phyloP scores from a whole-genome alignment of 2,888 invertebrate genomes.

The Danaus chrysippus region DNA sequence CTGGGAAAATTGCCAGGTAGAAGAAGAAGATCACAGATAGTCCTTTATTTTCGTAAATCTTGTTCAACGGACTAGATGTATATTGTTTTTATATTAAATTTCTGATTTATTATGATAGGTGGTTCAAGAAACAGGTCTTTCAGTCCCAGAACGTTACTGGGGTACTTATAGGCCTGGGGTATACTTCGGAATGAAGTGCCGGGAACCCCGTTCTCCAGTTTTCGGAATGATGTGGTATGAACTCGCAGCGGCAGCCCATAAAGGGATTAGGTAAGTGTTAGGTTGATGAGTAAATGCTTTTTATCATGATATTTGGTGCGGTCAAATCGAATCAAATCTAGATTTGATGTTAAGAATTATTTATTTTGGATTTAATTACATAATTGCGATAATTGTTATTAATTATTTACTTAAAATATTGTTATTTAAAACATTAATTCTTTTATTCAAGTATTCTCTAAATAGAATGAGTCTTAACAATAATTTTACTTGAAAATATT shows the following conservation, averaged over 20 bases:
- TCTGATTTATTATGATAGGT: constrained; percentile 69
- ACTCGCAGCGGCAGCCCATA: constrained; percentile 83
- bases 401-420: neutral
- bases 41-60: too few relatives aligned
- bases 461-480: too few relatives aligned
- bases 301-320: too few relatives aligned
- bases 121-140: constrained; percentile 83
- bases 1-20: too few relatives aligned
- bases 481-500: too few relatives aligned
- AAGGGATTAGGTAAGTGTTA: constrained; percentile 82
- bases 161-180: constrained; percentile 93
- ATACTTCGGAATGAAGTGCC: constrained; percentile 94
- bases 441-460: too few relatives aligned
- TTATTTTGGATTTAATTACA: too few relatives aligned
- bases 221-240: constrained; percentile 99
- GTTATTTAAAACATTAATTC: neutral
- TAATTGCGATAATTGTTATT: neutral
- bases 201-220: constrained; percentile 92
- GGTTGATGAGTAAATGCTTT: neutral
- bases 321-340: too few relatives aligned
- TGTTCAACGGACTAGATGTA: too few relatives aligned
- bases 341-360: too few relatives aligned
- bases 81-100: neutral
- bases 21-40: too few relatives aligned
- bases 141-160: constrained; percentile 92